These are phyloP conservation scores for Sapajus apella DNA, from an alignment of 2,113 vertebrate species.

Conservation along the genomic window DNA sequence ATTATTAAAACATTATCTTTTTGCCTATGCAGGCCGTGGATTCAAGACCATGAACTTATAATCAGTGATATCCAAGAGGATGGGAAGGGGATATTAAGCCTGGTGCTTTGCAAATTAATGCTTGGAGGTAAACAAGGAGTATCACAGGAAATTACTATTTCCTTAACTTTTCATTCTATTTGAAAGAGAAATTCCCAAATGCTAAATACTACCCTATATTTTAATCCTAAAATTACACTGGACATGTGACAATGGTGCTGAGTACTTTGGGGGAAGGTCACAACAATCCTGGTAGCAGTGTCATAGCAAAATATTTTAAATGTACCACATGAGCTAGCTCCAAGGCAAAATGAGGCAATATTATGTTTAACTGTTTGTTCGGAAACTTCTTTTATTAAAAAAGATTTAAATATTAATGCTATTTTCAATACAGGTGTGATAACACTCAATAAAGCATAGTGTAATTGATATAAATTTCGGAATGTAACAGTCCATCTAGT, in stretches of 20 bases:
- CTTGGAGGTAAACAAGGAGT: constrained; percentile 11
- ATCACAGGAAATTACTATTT: neutral
- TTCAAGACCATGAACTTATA: neutral
- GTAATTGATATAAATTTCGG: constrained; percentile 71
- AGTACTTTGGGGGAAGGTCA: neutral
- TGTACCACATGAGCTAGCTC: constrained; percentile 9
- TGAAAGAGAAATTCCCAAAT: constrained; percentile 31
- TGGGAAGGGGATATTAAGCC: neutral
- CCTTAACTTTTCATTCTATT: neutral
- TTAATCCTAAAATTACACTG: constrained; percentile 33
- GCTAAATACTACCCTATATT: neutral
- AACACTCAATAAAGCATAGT: constrained; percentile 83
- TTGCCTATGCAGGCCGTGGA: neutral
- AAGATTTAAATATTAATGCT: constrained; percentile 80
- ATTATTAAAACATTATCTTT: neutral
- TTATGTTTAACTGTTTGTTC: constrained; percentile 73
- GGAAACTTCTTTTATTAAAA: constrained; percentile 85
- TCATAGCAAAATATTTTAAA: neutral
- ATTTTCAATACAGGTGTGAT: constrained; percentile 82
- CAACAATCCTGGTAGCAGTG: neutral
- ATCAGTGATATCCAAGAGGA: neutral
- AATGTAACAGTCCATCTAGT: constrained; percentile 74
- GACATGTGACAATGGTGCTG: neutral
- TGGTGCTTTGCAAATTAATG: neutral
- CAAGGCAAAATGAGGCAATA: constrained; percentile 64